phyloP scores from a whole-genome alignment of 2,888 invertebrate species.

The Tachystola acroxantha region DNA sequence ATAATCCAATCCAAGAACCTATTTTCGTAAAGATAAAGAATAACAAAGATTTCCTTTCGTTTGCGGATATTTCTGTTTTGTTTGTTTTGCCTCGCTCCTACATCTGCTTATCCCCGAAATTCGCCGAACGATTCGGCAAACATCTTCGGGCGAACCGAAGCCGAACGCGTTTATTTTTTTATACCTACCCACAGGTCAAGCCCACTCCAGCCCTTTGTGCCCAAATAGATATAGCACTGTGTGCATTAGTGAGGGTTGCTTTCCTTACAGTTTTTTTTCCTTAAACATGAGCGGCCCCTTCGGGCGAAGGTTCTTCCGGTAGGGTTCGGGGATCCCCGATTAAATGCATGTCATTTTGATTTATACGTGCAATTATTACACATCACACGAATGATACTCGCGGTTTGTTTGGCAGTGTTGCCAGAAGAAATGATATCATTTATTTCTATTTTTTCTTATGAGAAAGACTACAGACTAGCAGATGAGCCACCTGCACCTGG shows the following conservation, averaged over 20 bases:
- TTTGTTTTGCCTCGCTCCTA: slow-evolving; percentile 9
- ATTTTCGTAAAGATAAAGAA: too few species aligned
- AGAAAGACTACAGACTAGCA: slow-evolving; percentile 10
- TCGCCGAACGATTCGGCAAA: slow-evolving; percentile 32
- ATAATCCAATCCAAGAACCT: too few species aligned
- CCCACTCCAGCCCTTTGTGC: slow-evolving; percentile 57
- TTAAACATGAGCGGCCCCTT: slow-evolving; percentile 1
- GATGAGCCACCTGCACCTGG: slow-evolving; percentile 3
- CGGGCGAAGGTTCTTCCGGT: slow-evolving; percentile 34
- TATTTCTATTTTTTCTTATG: background rate
- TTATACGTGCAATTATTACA: slow-evolving; percentile 62
- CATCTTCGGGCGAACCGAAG: slow-evolving; percentile 24
- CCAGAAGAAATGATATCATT: slow-evolving; percentile 3
- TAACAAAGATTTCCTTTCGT: slow-evolving; percentile 12
- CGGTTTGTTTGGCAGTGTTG: slow-evolving; percentile 9
- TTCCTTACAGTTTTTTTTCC: slow-evolving; percentile 51
- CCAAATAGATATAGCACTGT: slow-evolving; percentile 61
- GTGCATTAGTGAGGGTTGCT: slow-evolving; percentile 67
- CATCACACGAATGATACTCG: slow-evolving; percentile 22
- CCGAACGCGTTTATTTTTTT: too few species aligned
- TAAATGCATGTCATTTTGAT: slow-evolving; percentile 70
- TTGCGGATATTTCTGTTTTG: slow-evolving; percentile 12
- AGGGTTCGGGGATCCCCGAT: slow-evolving; percentile 50
- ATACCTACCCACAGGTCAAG: slow-evolving; percentile 55
- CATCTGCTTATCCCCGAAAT: slow-evolving; percentile 15